These are phyloP conservation scores for Microtus ochrogaster DNA, from an alignment of 2,113 vertebrate species.

Conservation along the genomic window DNA sequence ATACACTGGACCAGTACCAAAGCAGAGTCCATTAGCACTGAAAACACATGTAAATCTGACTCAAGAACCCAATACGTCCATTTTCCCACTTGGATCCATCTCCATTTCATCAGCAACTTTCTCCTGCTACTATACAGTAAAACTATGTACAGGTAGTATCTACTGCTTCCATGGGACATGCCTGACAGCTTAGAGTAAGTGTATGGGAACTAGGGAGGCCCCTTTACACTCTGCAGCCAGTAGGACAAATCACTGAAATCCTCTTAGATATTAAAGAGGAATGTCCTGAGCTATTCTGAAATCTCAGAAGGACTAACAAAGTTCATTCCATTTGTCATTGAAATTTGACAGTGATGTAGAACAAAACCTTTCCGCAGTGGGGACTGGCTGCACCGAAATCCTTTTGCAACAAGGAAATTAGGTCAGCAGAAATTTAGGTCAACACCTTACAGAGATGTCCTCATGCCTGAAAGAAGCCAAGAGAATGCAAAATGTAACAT, in stretches of 20 bases:
- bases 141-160: not conserved
- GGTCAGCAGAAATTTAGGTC: constrained; percentile 85
- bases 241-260: constrained; percentile 72
- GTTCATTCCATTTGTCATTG: constrained; percentile 83
- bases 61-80: not conserved
- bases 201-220: not conserved
- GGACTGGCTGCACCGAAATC: constrained; percentile 76
- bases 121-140: not conserved
- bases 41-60: not conserved
- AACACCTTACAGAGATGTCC: constrained; percentile 82
- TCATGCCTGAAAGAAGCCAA: constrained; percentile 71
- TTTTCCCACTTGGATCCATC: constrained; percentile 20
- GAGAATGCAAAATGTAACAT: constrained; percentile 62
- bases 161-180: constrained; percentile 11
- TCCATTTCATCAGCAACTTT: not conserved
- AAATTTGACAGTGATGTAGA: constrained; percentile 83
- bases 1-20: constrained; percentile 17
- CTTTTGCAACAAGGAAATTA: constrained; percentile 83
- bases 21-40: not conserved
- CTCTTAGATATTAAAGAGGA: constrained; percentile 67
- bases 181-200: not conserved
- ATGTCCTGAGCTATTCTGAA: constrained; percentile 76
- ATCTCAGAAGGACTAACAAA: constrained; percentile 80
- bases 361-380: constrained; percentile 81
- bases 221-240: constrained; percentile 1